These are phyloP conservation scores for Trichonephila clavipes DNA, from an alignment of 1,140 invertebrate genomes.

Conservation along the genomic window DNA sequence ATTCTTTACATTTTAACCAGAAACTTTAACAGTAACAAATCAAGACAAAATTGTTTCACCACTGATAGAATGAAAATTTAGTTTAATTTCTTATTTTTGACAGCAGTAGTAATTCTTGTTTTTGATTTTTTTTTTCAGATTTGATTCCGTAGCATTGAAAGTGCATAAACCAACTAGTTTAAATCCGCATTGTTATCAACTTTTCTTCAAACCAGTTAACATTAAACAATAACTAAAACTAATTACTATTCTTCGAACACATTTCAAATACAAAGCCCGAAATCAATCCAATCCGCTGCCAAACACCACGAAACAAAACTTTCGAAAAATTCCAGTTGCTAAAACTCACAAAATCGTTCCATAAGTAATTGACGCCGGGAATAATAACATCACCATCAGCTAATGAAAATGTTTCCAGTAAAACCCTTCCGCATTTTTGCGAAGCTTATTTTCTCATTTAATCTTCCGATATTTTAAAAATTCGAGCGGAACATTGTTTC, in stretches of 20 bases:
- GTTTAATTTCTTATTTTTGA: too few relatives aligned
- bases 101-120: too few relatives aligned
- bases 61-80: too few relatives aligned
- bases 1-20: too few relatives aligned
- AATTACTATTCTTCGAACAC: neutral
- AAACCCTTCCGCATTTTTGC: neutral
- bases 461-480: slow-evolving; percentile 25
- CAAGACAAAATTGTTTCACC: too few relatives aligned
- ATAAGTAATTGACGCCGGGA: neutral
- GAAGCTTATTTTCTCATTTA: neutral
- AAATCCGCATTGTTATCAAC: too few relatives aligned
- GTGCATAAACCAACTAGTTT: too few relatives aligned
- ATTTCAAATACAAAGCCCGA: neutral
- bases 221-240: neutral
- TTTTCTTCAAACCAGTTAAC: too few relatives aligned
- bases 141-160: too few relatives aligned
- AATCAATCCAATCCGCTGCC: neutral
- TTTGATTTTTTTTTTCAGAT: too few relatives aligned
- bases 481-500: neutral
- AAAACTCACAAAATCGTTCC: too few relatives aligned
- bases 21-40: too few relatives aligned
- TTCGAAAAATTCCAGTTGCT: neutral
- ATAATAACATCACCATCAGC: neutral
- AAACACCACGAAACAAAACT: neutral
- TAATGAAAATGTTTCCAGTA: neutral